Evolutionary conservation across 2,113 vertebrate species (phyloP).

Genomic region (Oryzias celebensis): DNA sequence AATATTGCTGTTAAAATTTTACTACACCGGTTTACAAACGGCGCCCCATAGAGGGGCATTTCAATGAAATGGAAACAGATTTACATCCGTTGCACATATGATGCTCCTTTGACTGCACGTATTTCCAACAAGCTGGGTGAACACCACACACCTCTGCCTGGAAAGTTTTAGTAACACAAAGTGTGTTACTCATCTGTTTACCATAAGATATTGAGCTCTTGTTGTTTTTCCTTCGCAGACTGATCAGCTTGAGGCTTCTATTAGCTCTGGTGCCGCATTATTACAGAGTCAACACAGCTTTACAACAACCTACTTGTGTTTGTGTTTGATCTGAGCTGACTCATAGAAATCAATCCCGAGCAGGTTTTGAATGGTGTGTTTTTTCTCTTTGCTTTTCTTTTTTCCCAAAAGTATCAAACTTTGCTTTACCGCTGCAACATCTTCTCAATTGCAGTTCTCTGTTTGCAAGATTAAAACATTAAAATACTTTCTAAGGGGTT

Average conservation of each 20-base stretch:
- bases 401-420: too few relatives aligned
- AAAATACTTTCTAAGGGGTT: too few relatives aligned
- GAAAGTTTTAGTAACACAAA: constrained; percentile 3
- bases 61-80: neutral
- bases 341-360: constrained; percentile 21
- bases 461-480: neutral
- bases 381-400: neutral
- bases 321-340: constrained; percentile 29
- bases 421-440: too few relatives aligned
- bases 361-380: neutral
- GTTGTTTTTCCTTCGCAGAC: constrained; percentile 8
- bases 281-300: constrained; percentile 37
- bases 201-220: constrained; percentile 18
- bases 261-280: constrained; percentile 24
- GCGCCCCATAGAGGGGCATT: too few relatives aligned
- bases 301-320: constrained; percentile 32
- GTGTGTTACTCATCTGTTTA: constrained; percentile 6
- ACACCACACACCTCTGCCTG: neutral
- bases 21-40: too few relatives aligned
- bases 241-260: constrained; percentile 18
- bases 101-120: too few relatives aligned
- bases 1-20: too few relatives aligned
- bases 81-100: too few relatives aligned
- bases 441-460: neutral
- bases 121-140: neutral